A percentile compares a stretch with the other conserved stretches of the same genome.
Conservation (phyloP, 1,140 invertebrate genomes). For the Heliconius himera region DNA sequence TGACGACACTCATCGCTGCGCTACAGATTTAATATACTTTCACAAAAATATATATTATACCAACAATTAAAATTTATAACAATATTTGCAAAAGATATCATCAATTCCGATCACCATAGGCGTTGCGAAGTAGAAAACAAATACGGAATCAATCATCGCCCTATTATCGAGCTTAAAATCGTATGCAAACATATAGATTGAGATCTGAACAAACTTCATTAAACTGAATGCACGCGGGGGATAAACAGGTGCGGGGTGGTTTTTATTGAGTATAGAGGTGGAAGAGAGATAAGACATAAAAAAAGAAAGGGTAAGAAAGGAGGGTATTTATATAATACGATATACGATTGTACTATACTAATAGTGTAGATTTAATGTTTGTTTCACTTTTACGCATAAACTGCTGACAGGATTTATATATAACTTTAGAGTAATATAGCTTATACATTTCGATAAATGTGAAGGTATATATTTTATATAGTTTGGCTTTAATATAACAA, state of each 20-base stretch:
- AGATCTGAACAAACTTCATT: conserved; percentile 49
- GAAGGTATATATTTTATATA: no score
- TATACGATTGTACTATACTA: no score
- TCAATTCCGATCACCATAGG: conserved; percentile 11
- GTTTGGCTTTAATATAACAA: no score
- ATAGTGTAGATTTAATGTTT: no score
- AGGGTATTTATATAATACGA: no score
- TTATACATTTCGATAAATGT: no score
- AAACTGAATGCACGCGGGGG: conserved; percentile 43
- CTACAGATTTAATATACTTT: background rate
- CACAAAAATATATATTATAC: background rate
- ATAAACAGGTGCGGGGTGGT: conserved; percentile 37
- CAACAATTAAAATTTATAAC: background rate
- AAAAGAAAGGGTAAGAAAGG: no score
- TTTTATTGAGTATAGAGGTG: conserved; percentile 27
- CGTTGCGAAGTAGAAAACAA: conserved; percentile 24
- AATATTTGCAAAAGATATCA: conserved; percentile 11
- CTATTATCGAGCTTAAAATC: conserved; percentile 32
- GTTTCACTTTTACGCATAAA: no score
- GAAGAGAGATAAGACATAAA: background rate
- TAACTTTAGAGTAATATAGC: no score
- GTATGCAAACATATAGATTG: conserved; percentile 31
- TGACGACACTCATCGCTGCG: background rate
- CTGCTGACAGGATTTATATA: no score
- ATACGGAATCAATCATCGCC: conserved; percentile 25